A percentile compares a stretch with the other conserved stretches of the same genome.
phyloP scores from a whole-genome alignment of 2,113 vertebrate species.

The Alectura lathami region DNA sequence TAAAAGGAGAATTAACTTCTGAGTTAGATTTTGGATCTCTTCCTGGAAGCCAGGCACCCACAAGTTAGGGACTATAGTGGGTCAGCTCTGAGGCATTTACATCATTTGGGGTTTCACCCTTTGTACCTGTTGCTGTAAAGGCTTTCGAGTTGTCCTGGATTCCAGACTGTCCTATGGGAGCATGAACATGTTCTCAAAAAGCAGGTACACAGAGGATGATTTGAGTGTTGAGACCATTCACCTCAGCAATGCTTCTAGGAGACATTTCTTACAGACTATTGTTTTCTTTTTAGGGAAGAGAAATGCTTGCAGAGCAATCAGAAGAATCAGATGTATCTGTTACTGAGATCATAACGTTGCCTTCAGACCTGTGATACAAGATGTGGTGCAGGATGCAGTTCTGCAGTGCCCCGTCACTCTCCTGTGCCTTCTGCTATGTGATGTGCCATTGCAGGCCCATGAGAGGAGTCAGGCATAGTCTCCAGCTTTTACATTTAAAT shows the following conservation, averaged over 20 bases:
- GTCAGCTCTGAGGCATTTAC: background rate
- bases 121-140: background rate
- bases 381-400: background rate
- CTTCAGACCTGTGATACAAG: background rate
- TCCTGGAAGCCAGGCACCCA: background rate
- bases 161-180: background rate
- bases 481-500: background rate
- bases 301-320: background rate
- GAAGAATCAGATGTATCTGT: background rate
- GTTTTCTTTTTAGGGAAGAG: background rate
- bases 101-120: background rate
- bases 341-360: background rate
- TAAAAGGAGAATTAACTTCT: background rate
- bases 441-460: background rate
- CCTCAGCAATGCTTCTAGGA: background rate
- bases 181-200: background rate
- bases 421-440: background rate
- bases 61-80: background rate
- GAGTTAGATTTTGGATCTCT: background rate
- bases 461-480: background rate
- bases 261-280: background rate
- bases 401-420: background rate
- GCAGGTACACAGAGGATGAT: background rate
- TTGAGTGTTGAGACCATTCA: background rate
- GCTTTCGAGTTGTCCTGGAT: background rate